phyloP scores from a whole-genome alignment of 2,113 vertebrate genomes.

The Xenopus borealis region DNA sequence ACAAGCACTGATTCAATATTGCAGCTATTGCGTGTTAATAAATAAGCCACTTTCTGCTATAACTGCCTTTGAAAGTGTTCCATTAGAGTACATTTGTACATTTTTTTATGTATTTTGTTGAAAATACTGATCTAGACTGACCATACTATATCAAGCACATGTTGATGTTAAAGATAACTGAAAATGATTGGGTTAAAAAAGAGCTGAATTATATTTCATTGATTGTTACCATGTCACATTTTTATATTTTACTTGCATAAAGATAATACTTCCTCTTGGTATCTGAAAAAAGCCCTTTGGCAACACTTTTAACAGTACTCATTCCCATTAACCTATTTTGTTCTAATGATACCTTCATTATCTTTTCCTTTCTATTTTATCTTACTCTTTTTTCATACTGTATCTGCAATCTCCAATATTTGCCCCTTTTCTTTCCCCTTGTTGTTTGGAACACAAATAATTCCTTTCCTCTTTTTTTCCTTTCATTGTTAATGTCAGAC shows the following conservation, averaged over 20 bases:
- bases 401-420: background rate
- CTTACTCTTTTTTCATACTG: slow-evolving; percentile 16
- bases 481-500: slow-evolving; percentile 25
- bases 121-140: too few relatives aligned
- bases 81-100: too few relatives aligned
- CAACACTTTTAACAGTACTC: slow-evolving; percentile 45
- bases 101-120: too few relatives aligned
- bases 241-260: slow-evolving; percentile 27
- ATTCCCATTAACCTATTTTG: slow-evolving; percentile 45
- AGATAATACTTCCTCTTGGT: slow-evolving; percentile 41
- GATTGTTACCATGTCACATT: background rate
- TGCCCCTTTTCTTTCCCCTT: slow-evolving; percentile 24
- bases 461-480: slow-evolving; percentile 2
- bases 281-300: slow-evolving; percentile 42
- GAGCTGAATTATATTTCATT: background rate
- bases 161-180: too few relatives aligned
- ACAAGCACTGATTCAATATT: too few relatives aligned
- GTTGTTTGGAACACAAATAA: slow-evolving; percentile 14
- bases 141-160: too few relatives aligned
- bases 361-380: slow-evolving; percentile 28
- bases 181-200: too few relatives aligned
- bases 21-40: too few relatives aligned
- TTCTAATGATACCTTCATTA: slow-evolving; percentile 42
- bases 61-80: too few relatives aligned
- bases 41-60: too few relatives aligned